Conservation (phyloP, 2,888 invertebrate species). For the Griposia aprilina region DNA sequence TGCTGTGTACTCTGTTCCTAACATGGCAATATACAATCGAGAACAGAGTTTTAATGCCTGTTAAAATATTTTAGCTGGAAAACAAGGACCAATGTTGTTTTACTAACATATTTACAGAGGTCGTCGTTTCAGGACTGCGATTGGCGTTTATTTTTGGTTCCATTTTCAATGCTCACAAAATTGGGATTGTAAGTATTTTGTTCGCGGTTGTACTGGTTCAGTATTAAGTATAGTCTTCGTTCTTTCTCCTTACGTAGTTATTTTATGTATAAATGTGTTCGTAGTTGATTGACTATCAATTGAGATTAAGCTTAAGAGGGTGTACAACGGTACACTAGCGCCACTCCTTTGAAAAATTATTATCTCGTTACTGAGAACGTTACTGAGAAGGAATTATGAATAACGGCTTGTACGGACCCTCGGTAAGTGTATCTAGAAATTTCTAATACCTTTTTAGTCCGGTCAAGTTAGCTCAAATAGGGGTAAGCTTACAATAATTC, state of each 20-base stretch:
- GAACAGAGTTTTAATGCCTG: slow-evolving; percentile 40
- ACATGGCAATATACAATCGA: slow-evolving; percentile 56
- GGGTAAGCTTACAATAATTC: too few species aligned
- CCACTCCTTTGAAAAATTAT: too few species aligned
- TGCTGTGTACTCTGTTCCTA: slow-evolving; percentile 60
- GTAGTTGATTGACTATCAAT: background rate
- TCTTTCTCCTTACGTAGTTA: background rate
- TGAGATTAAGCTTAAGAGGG: background rate
- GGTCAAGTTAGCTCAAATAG: too few species aligned
- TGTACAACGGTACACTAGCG: too few species aligned
- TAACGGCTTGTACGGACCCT: too few species aligned
- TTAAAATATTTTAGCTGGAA: slow-evolving; percentile 36
- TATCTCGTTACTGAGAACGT: too few species aligned
- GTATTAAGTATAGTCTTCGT: background rate
- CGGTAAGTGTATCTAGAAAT: too few species aligned
- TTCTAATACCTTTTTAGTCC: too few species aligned
- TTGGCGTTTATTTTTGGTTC: slow-evolving; percentile 4
- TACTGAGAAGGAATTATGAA: too few species aligned
- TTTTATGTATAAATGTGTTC: background rate
- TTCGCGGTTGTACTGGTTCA: background rate
- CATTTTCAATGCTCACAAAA: background rate
- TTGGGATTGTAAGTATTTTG: background rate
- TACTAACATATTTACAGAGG: slow-evolving; percentile 17
- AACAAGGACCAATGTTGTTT: slow-evolving; percentile 23
- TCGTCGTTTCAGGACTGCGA: slow-evolving; percentile 4